phyloP scores from a whole-genome alignment of 2,113 vertebrate genomes.

The Tachycineta bicolor region DNA sequence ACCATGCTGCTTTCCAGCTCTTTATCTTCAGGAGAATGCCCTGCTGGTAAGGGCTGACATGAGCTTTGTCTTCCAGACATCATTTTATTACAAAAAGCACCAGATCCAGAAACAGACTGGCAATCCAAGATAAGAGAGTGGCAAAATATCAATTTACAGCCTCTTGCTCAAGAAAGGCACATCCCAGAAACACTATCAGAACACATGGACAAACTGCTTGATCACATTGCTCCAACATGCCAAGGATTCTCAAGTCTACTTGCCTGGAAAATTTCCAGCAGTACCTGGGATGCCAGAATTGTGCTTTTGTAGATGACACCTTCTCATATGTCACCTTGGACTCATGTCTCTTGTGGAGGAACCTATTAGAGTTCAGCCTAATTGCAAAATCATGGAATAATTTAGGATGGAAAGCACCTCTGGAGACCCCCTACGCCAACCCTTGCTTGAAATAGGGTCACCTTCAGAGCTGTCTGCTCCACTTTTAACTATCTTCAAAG shows the following conservation, averaged over 20 bases:
- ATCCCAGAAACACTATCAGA: background rate
- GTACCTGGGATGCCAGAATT: background rate
- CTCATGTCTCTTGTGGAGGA: background rate
- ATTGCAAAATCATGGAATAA: background rate
- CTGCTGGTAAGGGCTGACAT: background rate
- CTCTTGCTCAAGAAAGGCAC: background rate
- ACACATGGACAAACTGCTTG: background rate
- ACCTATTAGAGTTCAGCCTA: background rate
- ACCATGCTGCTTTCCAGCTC: background rate
- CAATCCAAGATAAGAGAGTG: background rate
- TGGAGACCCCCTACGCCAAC: background rate
- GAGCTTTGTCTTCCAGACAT: background rate
- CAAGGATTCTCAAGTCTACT: background rate
- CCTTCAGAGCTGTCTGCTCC: background rate
- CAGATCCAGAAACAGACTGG: background rate
- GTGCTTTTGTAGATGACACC: background rate
- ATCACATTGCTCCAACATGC: background rate
- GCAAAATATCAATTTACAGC: background rate
- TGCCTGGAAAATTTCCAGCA: background rate
- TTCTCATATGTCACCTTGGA: background rate
- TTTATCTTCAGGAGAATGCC: conserved; percentile 14
- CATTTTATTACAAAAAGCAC: background rate
- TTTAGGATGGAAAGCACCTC: conserved; percentile 17
- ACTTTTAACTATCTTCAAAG: background rate
- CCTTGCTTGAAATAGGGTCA: background rate